Evolutionary conservation across 2,797 vertebrate species (phyloP).

Genomic region (Diglossa cyanea): DNA sequence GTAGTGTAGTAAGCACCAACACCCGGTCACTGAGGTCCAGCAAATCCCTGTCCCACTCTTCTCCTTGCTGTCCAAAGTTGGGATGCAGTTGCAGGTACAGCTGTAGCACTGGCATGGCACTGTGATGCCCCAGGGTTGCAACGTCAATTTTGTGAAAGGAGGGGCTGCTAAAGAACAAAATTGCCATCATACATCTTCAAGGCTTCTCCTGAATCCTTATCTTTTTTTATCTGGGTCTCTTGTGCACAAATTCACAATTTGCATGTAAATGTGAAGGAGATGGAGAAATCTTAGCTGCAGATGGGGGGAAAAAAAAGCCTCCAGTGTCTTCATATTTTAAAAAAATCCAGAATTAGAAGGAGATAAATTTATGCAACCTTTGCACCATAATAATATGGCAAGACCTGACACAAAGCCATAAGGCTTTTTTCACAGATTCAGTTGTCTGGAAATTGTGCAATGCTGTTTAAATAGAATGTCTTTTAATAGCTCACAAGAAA

Average conservation of each 20-base stretch:
- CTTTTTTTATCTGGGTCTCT: not conserved
- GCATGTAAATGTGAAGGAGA: constrained; percentile 3
- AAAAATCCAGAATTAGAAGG: constrained; percentile 55
- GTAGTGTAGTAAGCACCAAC: no score
- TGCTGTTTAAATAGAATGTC: constrained; percentile 28
- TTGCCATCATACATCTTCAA: not conserved
- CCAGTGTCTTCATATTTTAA: constrained; percentile 47
- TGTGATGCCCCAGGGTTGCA: not conserved
- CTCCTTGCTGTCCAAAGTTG: not conserved
- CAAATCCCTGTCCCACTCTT: not conserved
- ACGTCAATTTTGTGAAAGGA: not conserved
- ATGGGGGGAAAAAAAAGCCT: not conserved
- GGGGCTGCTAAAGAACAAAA: not conserved
- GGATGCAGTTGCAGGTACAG: not conserved
- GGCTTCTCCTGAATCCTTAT: not conserved
- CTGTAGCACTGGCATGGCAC: fast-evolving
- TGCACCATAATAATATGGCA: constrained; percentile 65
- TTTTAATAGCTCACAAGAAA: constrained; percentile 44
- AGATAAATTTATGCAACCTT: constrained; percentile 67
- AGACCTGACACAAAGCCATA: constrained; percentile 68
- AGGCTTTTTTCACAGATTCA: constrained; percentile 66
- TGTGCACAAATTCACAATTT: constrained; percentile 2
- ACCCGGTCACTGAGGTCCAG: not conserved
- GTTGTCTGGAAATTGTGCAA: constrained; percentile 63
- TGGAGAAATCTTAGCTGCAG: constrained; percentile 24